These are phyloP conservation scores for Rotaria sp. DNA, from an alignment of 2,888 invertebrate genomes.

Conservation along the genomic window DNA sequence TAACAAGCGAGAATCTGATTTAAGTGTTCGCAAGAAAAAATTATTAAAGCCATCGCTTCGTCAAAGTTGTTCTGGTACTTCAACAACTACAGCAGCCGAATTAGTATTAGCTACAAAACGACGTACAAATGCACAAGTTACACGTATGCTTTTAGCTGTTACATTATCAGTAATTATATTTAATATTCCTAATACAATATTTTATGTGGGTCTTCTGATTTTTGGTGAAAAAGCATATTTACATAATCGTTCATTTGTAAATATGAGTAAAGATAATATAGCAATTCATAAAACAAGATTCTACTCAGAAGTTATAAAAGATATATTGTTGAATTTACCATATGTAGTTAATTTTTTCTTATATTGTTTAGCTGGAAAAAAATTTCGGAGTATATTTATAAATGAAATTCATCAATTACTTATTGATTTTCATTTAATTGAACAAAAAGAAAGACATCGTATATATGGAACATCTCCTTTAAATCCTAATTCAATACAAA, in stretches of 20 bases:
- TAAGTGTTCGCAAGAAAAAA: neutral
- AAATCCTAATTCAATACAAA: neutral
- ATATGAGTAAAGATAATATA: neutral
- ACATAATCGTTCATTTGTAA: neutral
- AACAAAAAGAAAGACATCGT: neutral
- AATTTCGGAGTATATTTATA: neutral
- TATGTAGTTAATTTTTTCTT: neutral
- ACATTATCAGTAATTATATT: neutral
- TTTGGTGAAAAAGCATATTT: neutral
- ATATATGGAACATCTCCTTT: neutral
- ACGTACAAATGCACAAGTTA: neutral
- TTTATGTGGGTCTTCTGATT: neutral
- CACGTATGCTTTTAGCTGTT: constrained; percentile 4
- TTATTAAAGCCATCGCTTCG: neutral
- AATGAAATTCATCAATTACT: neutral
- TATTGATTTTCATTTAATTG: neutral
- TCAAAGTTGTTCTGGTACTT: neutral
- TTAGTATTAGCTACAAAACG: neutral
- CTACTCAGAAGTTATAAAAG: neutral
- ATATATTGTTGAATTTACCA: neutral
- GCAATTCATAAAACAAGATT: neutral
- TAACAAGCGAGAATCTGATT: neutral
- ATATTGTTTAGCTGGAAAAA: constrained; percentile 26
- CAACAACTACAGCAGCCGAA: neutral
- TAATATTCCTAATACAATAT: constrained; percentile 3